phyloP scores from a whole-genome alignment of 2,113 vertebrate species.

The Grantiella picta region DNA sequence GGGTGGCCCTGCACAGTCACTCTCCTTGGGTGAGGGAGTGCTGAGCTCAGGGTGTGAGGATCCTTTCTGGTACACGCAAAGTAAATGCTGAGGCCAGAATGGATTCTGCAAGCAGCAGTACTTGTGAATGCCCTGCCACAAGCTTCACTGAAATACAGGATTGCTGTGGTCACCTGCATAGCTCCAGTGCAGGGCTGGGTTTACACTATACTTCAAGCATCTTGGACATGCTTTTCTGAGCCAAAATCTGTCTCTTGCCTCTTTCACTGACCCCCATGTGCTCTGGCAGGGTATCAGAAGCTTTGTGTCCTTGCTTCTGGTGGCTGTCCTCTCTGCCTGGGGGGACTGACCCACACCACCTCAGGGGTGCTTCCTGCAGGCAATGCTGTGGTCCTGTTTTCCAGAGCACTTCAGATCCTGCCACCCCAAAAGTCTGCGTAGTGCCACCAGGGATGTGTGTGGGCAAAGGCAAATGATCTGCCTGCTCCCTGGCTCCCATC shows the following conservation, averaged over 20 bases:
- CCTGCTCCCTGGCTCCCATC: not conserved
- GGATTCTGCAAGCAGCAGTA: not conserved
- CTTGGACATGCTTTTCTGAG: not conserved
- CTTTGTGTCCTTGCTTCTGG: not conserved
- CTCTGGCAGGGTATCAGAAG: not conserved
- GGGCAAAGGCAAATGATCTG: rapidly evolving
- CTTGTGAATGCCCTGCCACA: not conserved
- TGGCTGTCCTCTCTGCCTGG: not conserved
- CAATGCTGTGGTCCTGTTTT: rapidly evolving
- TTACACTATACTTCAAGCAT: rapidly evolving
- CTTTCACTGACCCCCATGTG: rapidly evolving
- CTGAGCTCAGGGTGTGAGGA: not conserved
- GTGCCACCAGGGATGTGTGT: rapidly evolving
- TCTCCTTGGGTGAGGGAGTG: not conserved
- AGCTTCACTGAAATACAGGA: rapidly evolving
- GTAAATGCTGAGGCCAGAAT: not conserved
- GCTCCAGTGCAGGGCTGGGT: not conserved
- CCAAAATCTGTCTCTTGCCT: not conserved
- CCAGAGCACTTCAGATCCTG: not conserved
- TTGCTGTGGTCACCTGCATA: not conserved
- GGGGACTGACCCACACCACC: rapidly evolving
- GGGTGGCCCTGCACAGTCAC: rapidly evolving
- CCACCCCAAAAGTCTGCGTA: rapidly evolving
- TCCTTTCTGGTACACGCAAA: not conserved
- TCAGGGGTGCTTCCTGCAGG: not conserved